A percentile compares a stretch with the other conserved stretches of the same genome.
Conservation (phyloP, 92 coral and sea anemone genomes). For the Parazoanthus darwini region DNA sequence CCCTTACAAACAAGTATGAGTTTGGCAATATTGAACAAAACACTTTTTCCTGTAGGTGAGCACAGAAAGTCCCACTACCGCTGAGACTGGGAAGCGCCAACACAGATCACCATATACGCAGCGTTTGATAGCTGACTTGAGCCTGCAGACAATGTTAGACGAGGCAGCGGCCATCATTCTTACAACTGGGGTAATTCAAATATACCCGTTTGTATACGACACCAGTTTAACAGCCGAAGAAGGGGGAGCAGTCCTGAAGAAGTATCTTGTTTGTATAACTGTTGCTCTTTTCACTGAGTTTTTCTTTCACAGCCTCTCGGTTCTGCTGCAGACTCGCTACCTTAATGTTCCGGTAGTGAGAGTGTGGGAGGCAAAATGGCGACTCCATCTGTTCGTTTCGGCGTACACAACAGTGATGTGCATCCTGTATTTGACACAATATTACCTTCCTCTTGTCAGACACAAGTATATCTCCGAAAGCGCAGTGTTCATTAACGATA, state of each 20-base stretch:
- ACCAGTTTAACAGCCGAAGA: slow-evolving; percentile 19
- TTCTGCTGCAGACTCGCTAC: slow-evolving; percentile 25
- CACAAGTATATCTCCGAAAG: neutral
- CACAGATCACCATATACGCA: neutral
- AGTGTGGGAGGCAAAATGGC: slow-evolving; percentile 30
- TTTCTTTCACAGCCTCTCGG: slow-evolving; percentile 26
- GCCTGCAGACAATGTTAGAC: slow-evolving; percentile 26
- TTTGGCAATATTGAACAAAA: too few species aligned
- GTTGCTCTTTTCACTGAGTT: slow-evolving; percentile 21
- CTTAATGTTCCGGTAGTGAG: slow-evolving; percentile 21
- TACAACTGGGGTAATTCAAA: slow-evolving; percentile 8
- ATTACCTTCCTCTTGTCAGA: slow-evolving; percentile 9
- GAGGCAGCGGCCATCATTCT: slow-evolving; percentile 23
- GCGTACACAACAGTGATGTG: slow-evolving; percentile 12
- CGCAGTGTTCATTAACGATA: neutral
- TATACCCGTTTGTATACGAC: slow-evolving; percentile 27
- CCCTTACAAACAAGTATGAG: too few species aligned
- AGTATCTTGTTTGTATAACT: neutral
- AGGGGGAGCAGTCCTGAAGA: neutral
- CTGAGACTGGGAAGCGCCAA: neutral
- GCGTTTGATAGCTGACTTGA: slow-evolving; percentile 23
- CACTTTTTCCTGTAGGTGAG: neutral
- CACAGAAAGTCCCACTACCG: neutral
- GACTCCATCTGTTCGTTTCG: slow-evolving; percentile 7
- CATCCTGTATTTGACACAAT: neutral